Conservation (phyloP, 2,113 vertebrate species). For the Scopus umbretta region DNA sequence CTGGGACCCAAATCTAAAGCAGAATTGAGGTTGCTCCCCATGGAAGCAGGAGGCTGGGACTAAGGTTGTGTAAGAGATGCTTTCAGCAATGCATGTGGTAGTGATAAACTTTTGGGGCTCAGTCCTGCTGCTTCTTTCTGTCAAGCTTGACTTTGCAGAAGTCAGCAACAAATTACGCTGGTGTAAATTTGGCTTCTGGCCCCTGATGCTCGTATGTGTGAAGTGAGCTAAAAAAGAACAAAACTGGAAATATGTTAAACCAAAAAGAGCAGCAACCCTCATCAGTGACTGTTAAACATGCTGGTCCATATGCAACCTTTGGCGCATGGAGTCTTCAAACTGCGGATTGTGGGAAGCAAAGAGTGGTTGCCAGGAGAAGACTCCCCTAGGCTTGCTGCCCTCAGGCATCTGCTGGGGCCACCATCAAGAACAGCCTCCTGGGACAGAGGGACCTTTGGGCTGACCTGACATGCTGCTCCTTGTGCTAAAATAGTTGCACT, state of each 20-base stretch:
- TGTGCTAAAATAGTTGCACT: not conserved
- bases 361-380: not conserved
- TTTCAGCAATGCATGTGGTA: not conserved
- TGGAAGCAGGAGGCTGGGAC: not conserved
- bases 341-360: not conserved
- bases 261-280: conserved; percentile 59
- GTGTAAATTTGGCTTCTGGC: conserved; percentile 60
- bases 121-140: conserved; percentile 30
- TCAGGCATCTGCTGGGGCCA: not conserved
- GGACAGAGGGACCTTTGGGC: not conserved
- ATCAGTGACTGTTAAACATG: conserved; percentile 44
- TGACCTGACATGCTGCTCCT: not conserved
- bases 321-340: conserved; percentile 22
- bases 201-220: not conserved
- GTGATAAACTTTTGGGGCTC: not conserved
- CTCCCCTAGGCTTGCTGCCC: not conserved
- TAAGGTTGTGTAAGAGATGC: not conserved
- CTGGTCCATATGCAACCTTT: conserved; percentile 63
- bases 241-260: conserved; percentile 56
- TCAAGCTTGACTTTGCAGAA: conserved; percentile 38
- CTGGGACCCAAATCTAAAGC: not conserved
- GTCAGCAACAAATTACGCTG: conserved; percentile 36
- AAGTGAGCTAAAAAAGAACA: conserved; percentile 57
- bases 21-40: not conserved
- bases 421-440: not conserved